Conservation (phyloP, 1,140 invertebrate genomes). For the Zaprionus lachaisei region DNA sequence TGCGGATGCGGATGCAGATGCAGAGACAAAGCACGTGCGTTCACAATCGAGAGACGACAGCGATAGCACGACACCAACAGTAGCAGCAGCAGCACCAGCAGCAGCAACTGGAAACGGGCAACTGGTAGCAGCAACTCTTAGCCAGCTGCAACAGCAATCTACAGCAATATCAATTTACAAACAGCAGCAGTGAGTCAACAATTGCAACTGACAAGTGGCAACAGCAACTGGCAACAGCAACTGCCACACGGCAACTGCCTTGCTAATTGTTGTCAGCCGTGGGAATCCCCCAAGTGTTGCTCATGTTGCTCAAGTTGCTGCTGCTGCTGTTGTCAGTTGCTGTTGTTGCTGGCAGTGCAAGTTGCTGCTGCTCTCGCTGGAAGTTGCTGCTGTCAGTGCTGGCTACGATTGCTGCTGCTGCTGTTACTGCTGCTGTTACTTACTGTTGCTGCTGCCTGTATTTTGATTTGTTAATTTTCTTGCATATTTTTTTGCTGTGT, state of each 20-base stretch:
- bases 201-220: neutral
- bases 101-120: constrained; percentile 4
- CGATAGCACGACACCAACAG: neutral
- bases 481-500: constrained; percentile 21
- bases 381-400: neutral
- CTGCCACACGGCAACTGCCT: neutral
- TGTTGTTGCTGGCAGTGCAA: too few relatives aligned
- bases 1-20: constrained; percentile 67
- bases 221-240: constrained; percentile 1
- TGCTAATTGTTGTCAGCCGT: constrained; percentile 12
- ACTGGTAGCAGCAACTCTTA: neutral
- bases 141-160: neutral
- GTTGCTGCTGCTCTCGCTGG: neutral
- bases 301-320: neutral
- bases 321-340: neutral
- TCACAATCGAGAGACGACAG: neutral
- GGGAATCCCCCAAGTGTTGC: constrained; percentile 1
- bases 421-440: neutral
- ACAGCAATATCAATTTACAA: neutral
- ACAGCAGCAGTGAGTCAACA: neutral
- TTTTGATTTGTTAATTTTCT: constrained; percentile 19
- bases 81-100: constrained; percentile 1
- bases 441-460: neutral
- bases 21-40: constrained; percentile 36
- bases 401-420: too few relatives aligned